Conservation (phyloP, 2,797 vertebrate genomes). For the Pseudocheirus occidentalis region DNA sequence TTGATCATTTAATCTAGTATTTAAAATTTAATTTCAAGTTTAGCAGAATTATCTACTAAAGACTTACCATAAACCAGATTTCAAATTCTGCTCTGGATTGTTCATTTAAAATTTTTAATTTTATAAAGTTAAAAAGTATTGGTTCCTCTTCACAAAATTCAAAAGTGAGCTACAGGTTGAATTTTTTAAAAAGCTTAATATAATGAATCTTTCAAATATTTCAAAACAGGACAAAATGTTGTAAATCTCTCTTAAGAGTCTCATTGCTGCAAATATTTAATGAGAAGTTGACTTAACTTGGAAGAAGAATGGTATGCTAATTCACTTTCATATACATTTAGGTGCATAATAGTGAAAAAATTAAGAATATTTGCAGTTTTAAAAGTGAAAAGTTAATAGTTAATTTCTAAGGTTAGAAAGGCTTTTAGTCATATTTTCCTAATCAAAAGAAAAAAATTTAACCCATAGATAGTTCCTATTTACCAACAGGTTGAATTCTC, state of each 20-base stretch:
- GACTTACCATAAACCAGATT: background rate
- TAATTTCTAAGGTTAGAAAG: conserved; percentile 19
- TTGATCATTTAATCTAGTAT: background rate
- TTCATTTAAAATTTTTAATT: background rate
- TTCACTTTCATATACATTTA: background rate
- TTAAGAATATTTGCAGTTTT: background rate
- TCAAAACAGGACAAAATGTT: background rate
- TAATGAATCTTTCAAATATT: background rate
- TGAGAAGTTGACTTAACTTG: background rate
- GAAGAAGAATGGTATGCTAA: background rate
- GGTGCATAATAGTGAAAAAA: background rate
- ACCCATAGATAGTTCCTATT: background rate
- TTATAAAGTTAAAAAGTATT: background rate
- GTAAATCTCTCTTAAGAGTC: background rate
- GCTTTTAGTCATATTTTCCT: background rate
- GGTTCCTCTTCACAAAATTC: background rate
- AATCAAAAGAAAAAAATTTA: background rate
- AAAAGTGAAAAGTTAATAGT: conserved; percentile 3
- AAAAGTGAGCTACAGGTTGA: background rate
- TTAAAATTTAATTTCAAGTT: conserved; percentile 1
- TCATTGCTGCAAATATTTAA: background rate
- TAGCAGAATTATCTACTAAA: background rate
- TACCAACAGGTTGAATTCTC: background rate
- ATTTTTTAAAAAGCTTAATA: background rate
- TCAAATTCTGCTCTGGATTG: background rate